Evolutionary conservation across 2,797 vertebrate genomes (phyloP).

Genomic region (Lacerta bilineata): DNA sequence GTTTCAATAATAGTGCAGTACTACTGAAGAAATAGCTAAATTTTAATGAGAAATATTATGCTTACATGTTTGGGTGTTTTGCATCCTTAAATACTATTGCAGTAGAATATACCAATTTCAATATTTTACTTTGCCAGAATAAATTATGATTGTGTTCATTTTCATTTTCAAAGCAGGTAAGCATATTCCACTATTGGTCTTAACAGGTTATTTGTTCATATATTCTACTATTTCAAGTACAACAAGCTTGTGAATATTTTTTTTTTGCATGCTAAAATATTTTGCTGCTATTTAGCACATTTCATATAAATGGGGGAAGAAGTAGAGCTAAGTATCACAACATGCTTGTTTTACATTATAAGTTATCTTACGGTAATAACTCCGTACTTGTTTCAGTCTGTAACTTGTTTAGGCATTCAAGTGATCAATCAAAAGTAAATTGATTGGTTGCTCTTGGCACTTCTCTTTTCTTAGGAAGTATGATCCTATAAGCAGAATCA

Average conservation of each 20-base stretch:
- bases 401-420: neutral
- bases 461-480: neutral
- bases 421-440: neutral
- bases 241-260: neutral
- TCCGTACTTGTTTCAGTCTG: neutral
- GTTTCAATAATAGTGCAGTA: neutral
- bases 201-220: neutral
- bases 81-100: neutral
- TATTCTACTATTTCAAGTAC: neutral
- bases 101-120: neutral
- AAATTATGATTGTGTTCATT: constrained; percentile 21
- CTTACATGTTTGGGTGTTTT: neutral
- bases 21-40: neutral
- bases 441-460: neutral
- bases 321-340: neutral
- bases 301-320: neutral
- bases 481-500: neutral
- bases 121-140: constrained; percentile 1
- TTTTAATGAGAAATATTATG: constrained; percentile 1
- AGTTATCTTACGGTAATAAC: neutral
- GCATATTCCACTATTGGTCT: neutral
- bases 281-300: constrained; percentile 8
- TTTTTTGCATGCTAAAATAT: neutral
- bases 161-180: neutral
- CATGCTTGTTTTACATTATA: neutral